Conservation (phyloP, 2,113 vertebrate species). For the Sylvietta virens region DNA sequence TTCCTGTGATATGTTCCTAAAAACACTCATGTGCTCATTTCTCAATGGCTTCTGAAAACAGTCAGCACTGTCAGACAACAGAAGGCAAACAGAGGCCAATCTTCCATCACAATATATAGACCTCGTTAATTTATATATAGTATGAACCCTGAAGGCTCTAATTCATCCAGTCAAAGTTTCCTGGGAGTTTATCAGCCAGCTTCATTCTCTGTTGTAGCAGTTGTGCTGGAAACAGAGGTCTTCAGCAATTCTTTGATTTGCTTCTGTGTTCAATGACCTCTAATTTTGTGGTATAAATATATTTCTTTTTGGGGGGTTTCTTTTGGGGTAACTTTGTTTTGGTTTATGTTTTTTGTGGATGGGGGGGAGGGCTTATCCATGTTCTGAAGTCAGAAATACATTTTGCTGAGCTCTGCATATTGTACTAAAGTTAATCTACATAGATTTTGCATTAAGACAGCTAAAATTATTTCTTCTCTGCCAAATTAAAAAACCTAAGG, state of each 20-base stretch:
- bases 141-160: not conserved
- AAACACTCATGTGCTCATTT: rapidly evolving
- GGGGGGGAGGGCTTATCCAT: rapidly evolving
- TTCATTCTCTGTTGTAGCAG: not conserved
- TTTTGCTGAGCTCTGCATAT: not conserved
- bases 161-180: not conserved
- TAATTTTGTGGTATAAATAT: not conserved
- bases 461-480: not conserved
- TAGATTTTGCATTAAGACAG: not conserved
- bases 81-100: not conserved
- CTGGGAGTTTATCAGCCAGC: not conserved
- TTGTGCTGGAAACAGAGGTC: not conserved
- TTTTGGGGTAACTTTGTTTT: not conserved
- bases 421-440: not conserved
- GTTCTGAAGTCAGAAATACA: not conserved
- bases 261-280: not conserved
- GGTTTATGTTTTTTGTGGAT: not conserved
- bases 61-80: not conserved
- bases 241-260: not conserved
- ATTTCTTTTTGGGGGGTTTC: not conserved
- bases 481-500: not conserved
- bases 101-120: not conserved
- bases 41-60: not conserved
- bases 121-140: not conserved
- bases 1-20: not conserved